Evolutionary conservation across 2,113 vertebrate species (phyloP), one percentile per base, ranked within the genome.

Genomic region (Xiphophorus couchianus): DNA sequence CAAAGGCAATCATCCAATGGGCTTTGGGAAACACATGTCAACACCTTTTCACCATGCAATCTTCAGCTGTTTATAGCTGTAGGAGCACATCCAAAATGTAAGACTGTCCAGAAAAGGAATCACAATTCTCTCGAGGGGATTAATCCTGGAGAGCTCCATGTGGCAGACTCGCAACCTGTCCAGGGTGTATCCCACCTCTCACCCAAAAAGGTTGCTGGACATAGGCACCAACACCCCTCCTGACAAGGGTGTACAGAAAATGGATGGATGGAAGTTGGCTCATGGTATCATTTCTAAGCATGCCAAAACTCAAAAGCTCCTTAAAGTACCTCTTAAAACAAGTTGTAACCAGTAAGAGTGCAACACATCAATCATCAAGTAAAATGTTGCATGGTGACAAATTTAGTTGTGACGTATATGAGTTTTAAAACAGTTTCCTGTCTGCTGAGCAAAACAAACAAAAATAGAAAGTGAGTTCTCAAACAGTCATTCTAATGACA

Each of bases 1-100:
- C 74, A 69, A 30, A 74, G 65, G 30, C 63, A 71, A 77, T 81
- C 67, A 87, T 71, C 14, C 75, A 28, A 69, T 61, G 19, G 66
- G 48, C 39, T 33, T 63, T 58, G 63, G 33, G 69, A 22, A 8
- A 80, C 37, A 15, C 51, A 39, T 77, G 51, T 84, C 72, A 82
- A 71, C 78, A 70, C 65, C 25, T 85, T 8, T 72, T 66, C 27
- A 67, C 42, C 13, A 71, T 82, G 37, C 54, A 42, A 69, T 0
- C 4, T 30, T 80, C 7, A 60, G 60, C 37, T 39, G 54, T 67
- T 73, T 64, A 25, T 74, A 62, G 1, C 12, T 71, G 44, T 27
- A 3, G 1, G 29, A 5, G 25, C 25, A 62, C 35, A 61, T 78
- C 65, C 61, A 62, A 74, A 28, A 67, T 39, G 1, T 13, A n/a